phyloP scores from a whole-genome alignment of 2,113 vertebrate species.

The Catharus bicknelli region DNA sequence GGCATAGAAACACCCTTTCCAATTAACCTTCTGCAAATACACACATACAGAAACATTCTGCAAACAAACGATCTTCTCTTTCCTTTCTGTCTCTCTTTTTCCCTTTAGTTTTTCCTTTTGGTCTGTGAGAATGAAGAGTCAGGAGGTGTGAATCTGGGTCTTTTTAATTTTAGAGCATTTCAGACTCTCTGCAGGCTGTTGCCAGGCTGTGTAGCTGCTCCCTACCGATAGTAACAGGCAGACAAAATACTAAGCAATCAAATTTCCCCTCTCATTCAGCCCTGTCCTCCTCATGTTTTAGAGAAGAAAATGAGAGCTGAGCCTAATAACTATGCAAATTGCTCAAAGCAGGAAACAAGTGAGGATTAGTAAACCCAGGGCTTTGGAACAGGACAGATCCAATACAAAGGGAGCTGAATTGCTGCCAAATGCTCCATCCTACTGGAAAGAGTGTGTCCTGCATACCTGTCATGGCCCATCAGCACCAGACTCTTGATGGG shows the following conservation, averaged over 20 bases:
- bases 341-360: slow-evolving; percentile 1
- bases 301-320: background rate
- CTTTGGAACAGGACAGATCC: background rate
- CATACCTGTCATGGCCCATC: background rate
- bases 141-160: background rate
- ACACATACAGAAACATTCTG: background rate
- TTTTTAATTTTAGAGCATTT: slow-evolving; percentile 27
- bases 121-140: background rate
- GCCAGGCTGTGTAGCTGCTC: slow-evolving; percentile 32
- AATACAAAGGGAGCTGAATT: background rate
- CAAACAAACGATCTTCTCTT: background rate
- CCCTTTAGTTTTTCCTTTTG: background rate
- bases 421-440: background rate
- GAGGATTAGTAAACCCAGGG: background rate
- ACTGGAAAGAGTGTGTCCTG: background rate
- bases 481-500: background rate
- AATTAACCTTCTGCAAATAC: slow-evolving; percentile 27
- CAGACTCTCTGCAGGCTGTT: background rate
- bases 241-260: slow-evolving; percentile 30
- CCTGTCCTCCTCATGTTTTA: background rate
- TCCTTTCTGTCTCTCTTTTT: background rate
- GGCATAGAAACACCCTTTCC: slow-evolving; percentile 56
- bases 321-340: slow-evolving; percentile 28
- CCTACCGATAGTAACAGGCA: background rate
- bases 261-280: background rate